phyloP scores from a whole-genome alignment of 2,888 invertebrate genomes.

The Lithodes maja region DNA sequence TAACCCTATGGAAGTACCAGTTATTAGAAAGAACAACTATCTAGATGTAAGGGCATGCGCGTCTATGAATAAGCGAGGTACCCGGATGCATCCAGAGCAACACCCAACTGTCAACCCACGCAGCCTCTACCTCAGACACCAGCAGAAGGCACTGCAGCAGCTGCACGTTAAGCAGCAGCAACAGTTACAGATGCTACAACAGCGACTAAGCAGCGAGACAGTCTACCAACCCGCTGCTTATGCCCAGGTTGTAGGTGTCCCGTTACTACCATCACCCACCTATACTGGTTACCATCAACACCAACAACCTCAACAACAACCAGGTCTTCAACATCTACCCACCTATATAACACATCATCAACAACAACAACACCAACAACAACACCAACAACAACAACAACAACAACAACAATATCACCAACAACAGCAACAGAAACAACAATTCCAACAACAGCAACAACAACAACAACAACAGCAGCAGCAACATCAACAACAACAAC shows the following conservation, averaged over 20 bases:
- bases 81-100: conserved; percentile 63
- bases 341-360: conserved; percentile 33
- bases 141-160: conserved; percentile 66
- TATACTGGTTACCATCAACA: conserved; percentile 56
- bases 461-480: conserved; percentile 26
- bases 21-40: conserved; percentile 80
- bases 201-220: conserved; percentile 60
- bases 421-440: conserved; percentile 1
- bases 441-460: conserved; percentile 27
- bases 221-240: conserved; percentile 69
- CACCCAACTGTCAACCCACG: conserved; percentile 62
- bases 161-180: conserved; percentile 64
- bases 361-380: no score
- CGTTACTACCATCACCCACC: conserved; percentile 64
- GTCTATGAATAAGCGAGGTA: conserved; percentile 59
- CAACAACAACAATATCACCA: no score
- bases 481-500: conserved; percentile 46
- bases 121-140: conserved; percentile 67
- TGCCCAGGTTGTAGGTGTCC: conserved; percentile 69
- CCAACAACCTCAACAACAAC: conserved; percentile 35
- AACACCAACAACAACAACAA: no score
- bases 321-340: conserved; percentile 1
- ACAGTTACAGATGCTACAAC: conserved; percentile 54
- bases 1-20: conserved; percentile 73
- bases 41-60: conserved; percentile 80